Conservation (phyloP, 2,113 vertebrate species). For the Vulpes ferrilata region DNA sequence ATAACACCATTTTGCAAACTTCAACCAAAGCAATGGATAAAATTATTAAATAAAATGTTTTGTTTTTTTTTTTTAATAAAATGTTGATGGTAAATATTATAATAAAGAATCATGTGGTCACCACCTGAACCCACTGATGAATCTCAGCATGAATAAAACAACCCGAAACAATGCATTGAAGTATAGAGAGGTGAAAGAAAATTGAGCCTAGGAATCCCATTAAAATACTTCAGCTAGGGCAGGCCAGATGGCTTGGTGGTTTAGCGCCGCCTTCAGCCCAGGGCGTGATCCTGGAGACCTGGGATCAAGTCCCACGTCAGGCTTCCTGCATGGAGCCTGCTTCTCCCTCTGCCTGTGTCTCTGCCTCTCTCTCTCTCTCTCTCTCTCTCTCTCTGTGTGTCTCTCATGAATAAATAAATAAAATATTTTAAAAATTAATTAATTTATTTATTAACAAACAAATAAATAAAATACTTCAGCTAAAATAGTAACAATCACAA, state of each 20-base stretch:
- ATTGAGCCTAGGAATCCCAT: background rate
- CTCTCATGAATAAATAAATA: no score
- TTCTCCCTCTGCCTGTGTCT: no score
- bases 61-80: background rate
- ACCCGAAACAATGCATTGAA: background rate
- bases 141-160: background rate
- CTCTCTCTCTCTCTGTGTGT: no score
- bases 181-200: background rate
- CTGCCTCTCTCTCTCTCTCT: no score
- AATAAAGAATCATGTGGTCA: constrained; percentile 9
- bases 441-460: no score
- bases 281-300: no score
- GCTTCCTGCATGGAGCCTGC: no score
- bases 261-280: no score
- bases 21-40: constrained; percentile 21
- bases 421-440: no score
- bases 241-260: no score
- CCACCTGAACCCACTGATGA: background rate
- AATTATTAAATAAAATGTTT: constrained; percentile 25
- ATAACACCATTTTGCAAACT: background rate
- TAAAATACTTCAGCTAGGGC: background rate
- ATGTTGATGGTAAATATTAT: background rate
- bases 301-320: no score
- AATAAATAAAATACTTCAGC: background rate
- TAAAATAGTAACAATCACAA: constrained; percentile 26